These are phyloP conservation scores for Euproctis similis DNA, from an alignment of 2,888 invertebrate genomes.

Conservation along the genomic window DNA sequence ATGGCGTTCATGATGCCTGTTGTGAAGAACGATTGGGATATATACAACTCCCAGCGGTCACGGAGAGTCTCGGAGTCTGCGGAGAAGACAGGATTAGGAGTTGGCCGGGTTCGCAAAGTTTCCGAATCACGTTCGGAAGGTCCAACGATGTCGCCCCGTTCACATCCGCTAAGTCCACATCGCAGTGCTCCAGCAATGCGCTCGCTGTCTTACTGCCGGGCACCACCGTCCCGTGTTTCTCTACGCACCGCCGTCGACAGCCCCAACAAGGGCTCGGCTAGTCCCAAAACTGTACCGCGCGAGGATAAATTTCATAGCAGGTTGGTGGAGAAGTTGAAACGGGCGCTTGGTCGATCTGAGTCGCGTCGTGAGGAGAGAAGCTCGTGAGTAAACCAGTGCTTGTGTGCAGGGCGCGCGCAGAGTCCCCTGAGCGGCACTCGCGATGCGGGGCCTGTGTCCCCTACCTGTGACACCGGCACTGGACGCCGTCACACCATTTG, in stretches of 20 bases:
- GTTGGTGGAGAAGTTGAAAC: conserved; percentile 85
- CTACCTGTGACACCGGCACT: conserved; percentile 55
- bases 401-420: conserved; percentile 70
- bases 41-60: conserved; percentile 88
- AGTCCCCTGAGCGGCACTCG: conserved; percentile 57
- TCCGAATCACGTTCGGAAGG: conserved; percentile 86
- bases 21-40: conserved; percentile 94
- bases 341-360: conserved; percentile 79
- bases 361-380: conserved; percentile 64
- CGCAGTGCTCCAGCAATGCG: conserved; percentile 80
- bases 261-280: conserved; percentile 80
- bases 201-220: conserved; percentile 72
- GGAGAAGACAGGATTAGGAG: conserved; percentile 43
- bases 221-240: conserved; percentile 76
- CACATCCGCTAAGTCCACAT: conserved; percentile 73
- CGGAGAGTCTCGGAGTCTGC: conserved; percentile 84
- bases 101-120: conserved; percentile 79
- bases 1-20: conserved; percentile 98
- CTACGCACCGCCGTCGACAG: conserved; percentile 79
- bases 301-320: conserved; percentile 86
- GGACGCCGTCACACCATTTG: conserved; percentile 53
- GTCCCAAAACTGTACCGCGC: conserved; percentile 76
- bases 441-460: conserved; percentile 67
- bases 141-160: conserved; percentile 80
- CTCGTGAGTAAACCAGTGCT: conserved; percentile 74